Percentiles rank a stretch among this genome's conserved stretches.
These are phyloP conservation scores for Cryptosula pallasiana DNA, from an alignment of 2,888 invertebrate species.

Conservation along the genomic window DNA sequence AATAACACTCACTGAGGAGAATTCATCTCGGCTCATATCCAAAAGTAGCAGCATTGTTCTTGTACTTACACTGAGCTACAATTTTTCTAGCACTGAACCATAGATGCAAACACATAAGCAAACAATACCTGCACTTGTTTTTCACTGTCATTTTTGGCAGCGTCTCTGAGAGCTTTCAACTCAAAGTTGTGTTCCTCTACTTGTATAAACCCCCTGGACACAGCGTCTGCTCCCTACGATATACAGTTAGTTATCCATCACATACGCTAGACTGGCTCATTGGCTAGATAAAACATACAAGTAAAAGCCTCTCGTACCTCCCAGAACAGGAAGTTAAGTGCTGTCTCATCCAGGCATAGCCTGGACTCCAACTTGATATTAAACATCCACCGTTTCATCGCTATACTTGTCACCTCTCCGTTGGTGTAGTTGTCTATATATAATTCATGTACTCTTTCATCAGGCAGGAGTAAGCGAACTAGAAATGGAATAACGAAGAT, in stretches of 20 bases:
- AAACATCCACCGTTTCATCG: constrained; percentile 61
- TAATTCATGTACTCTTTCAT: constrained; percentile 92
- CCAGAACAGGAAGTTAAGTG: constrained; percentile 65
- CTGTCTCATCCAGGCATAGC: constrained; percentile 62
- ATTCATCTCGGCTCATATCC: too few relatives aligned
- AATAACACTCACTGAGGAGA: too few relatives aligned
- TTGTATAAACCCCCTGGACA: constrained; percentile 83
- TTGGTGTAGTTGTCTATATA: constrained; percentile 99
- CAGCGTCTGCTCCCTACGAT: constrained; percentile 92
- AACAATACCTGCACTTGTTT: constrained; percentile 77
- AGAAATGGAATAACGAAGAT: too few relatives aligned
- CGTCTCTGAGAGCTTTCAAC: constrained; percentile 88
- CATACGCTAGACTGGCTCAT: too few relatives aligned
- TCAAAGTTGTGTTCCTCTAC: constrained; percentile 90
- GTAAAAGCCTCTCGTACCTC: constrained; percentile 51
- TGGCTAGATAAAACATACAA: too few relatives aligned
- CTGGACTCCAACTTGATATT: constrained; percentile 39
- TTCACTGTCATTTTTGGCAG: constrained; percentile 54
- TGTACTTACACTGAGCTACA: too few relatives aligned
- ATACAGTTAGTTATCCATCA: too few relatives aligned
- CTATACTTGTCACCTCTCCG: constrained; percentile 88
- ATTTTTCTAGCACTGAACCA: too few relatives aligned
- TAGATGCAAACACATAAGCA: too few relatives aligned
- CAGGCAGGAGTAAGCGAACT: constrained; percentile 87
- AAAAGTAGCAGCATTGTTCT: too few relatives aligned